These are phyloP conservation scores for Hyles lineata DNA, from an alignment of 2,888 invertebrate genomes.

Conservation along the genomic window DNA sequence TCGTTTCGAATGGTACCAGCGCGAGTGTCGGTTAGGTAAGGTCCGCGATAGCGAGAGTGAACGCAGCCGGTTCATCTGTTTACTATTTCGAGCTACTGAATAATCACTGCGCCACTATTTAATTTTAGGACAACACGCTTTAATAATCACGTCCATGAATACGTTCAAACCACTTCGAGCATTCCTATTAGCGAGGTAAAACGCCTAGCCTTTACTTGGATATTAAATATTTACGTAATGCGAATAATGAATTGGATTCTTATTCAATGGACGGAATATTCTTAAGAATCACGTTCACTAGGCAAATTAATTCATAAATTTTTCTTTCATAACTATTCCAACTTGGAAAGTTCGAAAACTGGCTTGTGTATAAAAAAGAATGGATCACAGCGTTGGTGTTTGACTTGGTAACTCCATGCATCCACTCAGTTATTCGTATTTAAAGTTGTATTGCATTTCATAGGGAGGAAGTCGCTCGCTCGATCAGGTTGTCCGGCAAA, in stretches of 20 bases:
- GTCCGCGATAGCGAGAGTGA: conserved; percentile 47
- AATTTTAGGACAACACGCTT: conserved; percentile 44
- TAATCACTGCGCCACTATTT: conserved; percentile 50
- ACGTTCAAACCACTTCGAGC: background rate
- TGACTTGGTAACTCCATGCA: conserved; percentile 10
- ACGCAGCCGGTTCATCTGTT: conserved; percentile 51
- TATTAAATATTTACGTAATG: too few relatives aligned
- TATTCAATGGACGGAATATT: too few relatives aligned
- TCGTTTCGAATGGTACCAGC: conserved; percentile 34
- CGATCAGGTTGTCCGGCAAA: conserved; percentile 48
- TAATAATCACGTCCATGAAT: conserved; percentile 41
- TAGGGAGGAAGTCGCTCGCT: conserved; percentile 48
- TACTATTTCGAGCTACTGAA: conserved; percentile 49
- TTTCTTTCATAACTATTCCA: too few relatives aligned
- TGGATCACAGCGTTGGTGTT: background rate
- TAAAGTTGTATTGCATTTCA: conserved; percentile 44
- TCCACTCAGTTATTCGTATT: conserved; percentile 1
- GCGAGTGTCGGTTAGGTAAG: conserved; percentile 64
- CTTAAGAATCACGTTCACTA: background rate
- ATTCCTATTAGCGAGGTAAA: conserved; percentile 31
- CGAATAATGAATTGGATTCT: too few relatives aligned
- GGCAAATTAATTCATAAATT: conserved; percentile 2
- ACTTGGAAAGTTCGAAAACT: too few relatives aligned
- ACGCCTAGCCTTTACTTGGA: conserved; percentile 33
- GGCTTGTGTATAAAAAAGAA: background rate